These are phyloP conservation scores for Chymomyza amoena DNA, from an alignment of 2,888 invertebrate species.

Conservation along the genomic window DNA sequence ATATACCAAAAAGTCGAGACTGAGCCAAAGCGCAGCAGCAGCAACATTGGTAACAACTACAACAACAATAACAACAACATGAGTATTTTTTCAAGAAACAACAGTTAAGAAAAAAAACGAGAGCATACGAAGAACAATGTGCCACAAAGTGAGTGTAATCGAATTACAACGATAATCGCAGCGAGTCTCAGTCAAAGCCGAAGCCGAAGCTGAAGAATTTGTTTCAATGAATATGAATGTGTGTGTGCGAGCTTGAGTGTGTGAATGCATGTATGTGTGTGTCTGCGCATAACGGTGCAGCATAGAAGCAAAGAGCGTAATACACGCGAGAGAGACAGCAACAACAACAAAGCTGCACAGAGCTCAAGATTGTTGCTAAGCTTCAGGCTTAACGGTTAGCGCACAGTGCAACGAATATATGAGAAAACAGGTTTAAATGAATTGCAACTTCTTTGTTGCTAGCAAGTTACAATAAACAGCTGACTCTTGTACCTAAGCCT, in stretches of 20 bases:
- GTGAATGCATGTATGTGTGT: not conserved
- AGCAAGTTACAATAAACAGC: no score
- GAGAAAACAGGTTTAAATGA: no score
- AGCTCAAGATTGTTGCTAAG: slow-evolving; percentile 40
- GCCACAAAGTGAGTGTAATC: slow-evolving; percentile 61
- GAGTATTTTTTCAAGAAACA: slow-evolving; percentile 18
- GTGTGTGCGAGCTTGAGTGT: no score
- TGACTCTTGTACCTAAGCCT: no score
- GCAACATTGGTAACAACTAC: slow-evolving; percentile 34
- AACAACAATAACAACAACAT: slow-evolving; percentile 24
- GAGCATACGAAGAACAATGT: slow-evolving; percentile 65
- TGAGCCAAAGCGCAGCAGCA: slow-evolving; percentile 34
- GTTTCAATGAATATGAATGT: slow-evolving; percentile 30
- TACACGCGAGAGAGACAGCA: slow-evolving; percentile 13
- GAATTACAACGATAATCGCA: slow-evolving; percentile 69
- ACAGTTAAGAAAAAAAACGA: slow-evolving; percentile 34
- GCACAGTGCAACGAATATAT: not conserved
- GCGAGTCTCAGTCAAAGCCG: slow-evolving; percentile 45
- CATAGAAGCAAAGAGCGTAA: not conserved
- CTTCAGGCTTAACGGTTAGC: not conserved
- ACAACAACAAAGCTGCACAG: slow-evolving; percentile 21
- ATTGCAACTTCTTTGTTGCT: no score
- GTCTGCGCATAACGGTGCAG: not conserved
- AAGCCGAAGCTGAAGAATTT: slow-evolving; percentile 41
- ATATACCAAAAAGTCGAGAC: slow-evolving; percentile 73